Base-by-base conservation (phyloP, 2,113 vertebrate species). In the Chionis minor region DNA sequence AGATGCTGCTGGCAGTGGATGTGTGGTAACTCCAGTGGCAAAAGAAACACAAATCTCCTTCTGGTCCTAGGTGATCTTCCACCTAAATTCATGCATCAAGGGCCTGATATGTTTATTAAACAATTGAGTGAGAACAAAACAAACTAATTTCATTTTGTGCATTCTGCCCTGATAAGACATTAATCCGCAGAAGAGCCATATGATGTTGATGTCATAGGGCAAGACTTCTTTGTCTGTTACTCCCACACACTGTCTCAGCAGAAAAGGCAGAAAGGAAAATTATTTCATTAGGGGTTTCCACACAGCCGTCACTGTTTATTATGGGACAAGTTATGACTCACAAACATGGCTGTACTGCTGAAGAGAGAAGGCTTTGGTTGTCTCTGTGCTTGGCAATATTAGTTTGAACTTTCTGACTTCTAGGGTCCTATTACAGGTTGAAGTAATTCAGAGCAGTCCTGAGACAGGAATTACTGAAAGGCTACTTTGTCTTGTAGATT, bases 151-250 rank as follows among this genome's bases (percentile, higher is more conserved):
- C 1, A 12, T 66, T 86, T 61, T 47, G 9, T 42, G n/a, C 26
- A 9, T 33, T 81, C 54, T 35, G 24, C 55, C 14, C 14, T 49
- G 17, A 35, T 62, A 92, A 7, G 12, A 5, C 26, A 27, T 62
- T 65, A 55, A 27, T 42, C 26, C 8, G 42, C 47, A 22, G n/a
- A 74, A 27, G 7, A 74, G 11, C 12, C 17, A 27, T 75, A 32
- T 0, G 3, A 15, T 32, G 40, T 27, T 3, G 9, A 21, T 14
- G 62, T 38, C 21, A 15, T n/a, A 26, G 9, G n/a, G 11, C 0
- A 1, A 61, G 33, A 47, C 9, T 61, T 47, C 14, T 47, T 66
- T 54, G 23, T n/a, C 44, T 0, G 0, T 80, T 66, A 59, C 33
- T n/a, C 30, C 13, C 20, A 26, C 61, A 24, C 6, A 4, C 17